Conservation (phyloP, 35 echinoderm and acorn worm species). For the Stichopus chloronotus region DNA sequence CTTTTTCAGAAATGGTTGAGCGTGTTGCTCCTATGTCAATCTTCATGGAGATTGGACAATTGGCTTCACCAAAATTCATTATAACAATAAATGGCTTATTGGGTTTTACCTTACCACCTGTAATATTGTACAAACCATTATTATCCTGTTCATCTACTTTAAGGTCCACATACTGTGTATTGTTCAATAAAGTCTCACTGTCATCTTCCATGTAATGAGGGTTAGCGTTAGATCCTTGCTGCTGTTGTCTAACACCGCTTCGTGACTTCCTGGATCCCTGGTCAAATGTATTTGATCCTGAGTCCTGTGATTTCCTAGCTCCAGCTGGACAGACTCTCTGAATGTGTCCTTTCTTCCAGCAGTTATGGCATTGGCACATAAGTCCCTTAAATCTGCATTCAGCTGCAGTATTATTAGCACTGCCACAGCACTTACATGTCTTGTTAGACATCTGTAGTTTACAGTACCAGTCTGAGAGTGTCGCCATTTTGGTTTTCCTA, state of each 20-base stretch:
- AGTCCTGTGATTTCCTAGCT: slow-evolving; percentile 24
- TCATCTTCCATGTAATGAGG: slow-evolving; percentile 1
- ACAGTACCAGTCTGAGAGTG: background rate
- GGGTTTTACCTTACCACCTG: background rate
- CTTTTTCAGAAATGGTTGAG: slow-evolving; percentile 23
- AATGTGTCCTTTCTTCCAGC: slow-evolving; percentile 13
- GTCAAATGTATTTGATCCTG: too few species aligned
- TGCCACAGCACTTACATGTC: background rate
- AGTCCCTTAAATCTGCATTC: background rate
- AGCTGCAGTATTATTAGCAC: background rate
- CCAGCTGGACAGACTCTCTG: background rate
- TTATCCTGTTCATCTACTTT: background rate
- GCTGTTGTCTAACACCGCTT: background rate
- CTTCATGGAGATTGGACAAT: slow-evolving; percentile 5
- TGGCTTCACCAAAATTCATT: background rate
- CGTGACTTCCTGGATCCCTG: too few species aligned
- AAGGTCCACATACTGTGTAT: background rate
- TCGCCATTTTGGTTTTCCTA: background rate
- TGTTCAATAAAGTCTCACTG: background rate
- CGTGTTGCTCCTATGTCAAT: background rate
- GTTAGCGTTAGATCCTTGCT: too few species aligned
- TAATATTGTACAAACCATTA: slow-evolving; percentile 5
- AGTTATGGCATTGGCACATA: background rate
- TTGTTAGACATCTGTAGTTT: background rate
- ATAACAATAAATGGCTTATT: slow-evolving; percentile 19